phyloP scores from a whole-genome alignment of 2,888 invertebrate species.

The Plebejus argus region DNA sequence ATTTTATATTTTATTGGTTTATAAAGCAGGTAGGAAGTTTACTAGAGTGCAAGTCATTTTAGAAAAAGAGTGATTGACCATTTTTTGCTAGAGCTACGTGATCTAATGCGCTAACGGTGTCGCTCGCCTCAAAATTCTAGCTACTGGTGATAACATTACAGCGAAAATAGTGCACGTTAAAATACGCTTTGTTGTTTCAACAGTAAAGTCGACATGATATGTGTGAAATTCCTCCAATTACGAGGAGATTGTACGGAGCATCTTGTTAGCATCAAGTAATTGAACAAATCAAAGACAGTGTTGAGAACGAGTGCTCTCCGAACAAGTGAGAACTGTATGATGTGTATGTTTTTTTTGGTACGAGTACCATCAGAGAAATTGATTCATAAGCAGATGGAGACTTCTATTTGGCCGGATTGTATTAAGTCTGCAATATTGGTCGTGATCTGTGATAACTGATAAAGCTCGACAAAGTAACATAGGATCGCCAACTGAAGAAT shows the following conservation, averaged over 20 bases:
- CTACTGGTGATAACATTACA: constrained; percentile 34
- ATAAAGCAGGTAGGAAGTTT: background rate
- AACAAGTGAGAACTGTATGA: constrained; percentile 41
- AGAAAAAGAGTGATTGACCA: constrained; percentile 36
- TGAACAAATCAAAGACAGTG: constrained; percentile 49
- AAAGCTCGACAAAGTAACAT: background rate
- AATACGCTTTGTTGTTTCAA: constrained; percentile 34
- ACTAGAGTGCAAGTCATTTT: constrained; percentile 16
- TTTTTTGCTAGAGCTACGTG: constrained; percentile 50
- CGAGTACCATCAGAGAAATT: background rate
- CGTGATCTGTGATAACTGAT: no score
- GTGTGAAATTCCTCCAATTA: constrained; percentile 41
- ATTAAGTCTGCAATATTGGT: no score
- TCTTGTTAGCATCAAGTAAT: constrained; percentile 57
- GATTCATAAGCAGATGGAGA: background rate
- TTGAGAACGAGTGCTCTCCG: constrained; percentile 43
- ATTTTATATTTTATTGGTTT: background rate
- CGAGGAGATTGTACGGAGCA: constrained; percentile 48
- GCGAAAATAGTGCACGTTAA: constrained; percentile 30
- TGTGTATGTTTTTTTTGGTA: constrained; percentile 35
- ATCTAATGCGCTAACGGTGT: constrained; percentile 54
- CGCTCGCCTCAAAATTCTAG: constrained; percentile 43
- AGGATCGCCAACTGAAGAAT: background rate
- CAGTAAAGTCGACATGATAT: constrained; percentile 38
- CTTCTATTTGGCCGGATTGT: background rate